These are phyloP conservation scores for Oxyura jamaicensis DNA, from an alignment of 2,113 vertebrate genomes.

Conservation along the genomic window DNA sequence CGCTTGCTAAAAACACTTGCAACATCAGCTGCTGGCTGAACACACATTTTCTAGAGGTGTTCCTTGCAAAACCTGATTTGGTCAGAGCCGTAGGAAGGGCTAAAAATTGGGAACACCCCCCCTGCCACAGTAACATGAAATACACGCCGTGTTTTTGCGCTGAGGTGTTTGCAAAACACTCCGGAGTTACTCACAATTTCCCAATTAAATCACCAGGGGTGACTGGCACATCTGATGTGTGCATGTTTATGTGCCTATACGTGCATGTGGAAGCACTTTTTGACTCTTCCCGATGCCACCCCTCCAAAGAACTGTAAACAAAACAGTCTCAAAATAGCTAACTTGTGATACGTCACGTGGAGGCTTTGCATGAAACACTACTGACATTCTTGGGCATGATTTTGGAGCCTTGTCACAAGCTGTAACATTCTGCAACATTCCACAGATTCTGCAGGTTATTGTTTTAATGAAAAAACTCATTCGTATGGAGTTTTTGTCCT, in stretches of 20 bases:
- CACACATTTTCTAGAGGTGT: background rate
- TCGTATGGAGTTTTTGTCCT: background rate
- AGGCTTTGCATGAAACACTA: background rate
- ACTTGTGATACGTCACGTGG: accelerated
- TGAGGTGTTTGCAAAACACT: background rate
- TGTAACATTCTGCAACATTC: background rate
- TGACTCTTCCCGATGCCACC: background rate
- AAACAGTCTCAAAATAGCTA: background rate
- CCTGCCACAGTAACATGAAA: background rate
- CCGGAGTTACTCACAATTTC: background rate
- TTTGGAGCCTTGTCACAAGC: background rate
- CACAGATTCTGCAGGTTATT: background rate
- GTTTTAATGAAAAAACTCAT: background rate
- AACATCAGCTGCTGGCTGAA: background rate
- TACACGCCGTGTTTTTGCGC: background rate
- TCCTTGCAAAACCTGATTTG: background rate
- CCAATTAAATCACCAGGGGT: background rate
- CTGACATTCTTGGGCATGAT: background rate
- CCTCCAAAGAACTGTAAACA: background rate
- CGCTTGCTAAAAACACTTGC: background rate
- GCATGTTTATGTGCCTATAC: background rate
- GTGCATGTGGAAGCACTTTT: background rate
- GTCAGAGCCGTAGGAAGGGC: background rate
- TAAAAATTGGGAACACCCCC: background rate
- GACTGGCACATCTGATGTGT: background rate